These are phyloP conservation scores for Apodemus sylvaticus DNA, from an alignment of 2,113 vertebrate species.

Conservation along the genomic window DNA sequence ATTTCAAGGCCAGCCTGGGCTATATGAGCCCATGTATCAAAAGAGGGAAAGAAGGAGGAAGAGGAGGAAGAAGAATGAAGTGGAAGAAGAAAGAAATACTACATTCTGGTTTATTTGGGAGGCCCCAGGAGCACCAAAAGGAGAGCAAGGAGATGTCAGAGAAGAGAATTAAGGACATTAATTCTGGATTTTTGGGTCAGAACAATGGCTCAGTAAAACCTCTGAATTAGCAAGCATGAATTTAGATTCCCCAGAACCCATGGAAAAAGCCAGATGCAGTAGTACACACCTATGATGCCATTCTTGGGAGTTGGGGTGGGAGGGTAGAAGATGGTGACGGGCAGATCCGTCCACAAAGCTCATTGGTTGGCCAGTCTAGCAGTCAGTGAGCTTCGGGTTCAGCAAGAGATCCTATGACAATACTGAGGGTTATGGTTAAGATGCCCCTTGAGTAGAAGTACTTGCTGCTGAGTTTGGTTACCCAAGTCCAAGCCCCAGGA, in stretches of 20 bases:
- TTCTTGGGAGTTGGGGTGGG: not conserved
- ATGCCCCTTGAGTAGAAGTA: not conserved
- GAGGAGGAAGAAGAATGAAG: not conserved
- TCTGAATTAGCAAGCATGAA: not conserved
- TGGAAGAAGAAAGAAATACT: too few species aligned
- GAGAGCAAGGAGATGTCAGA: not conserved
- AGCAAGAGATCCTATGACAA: not conserved
- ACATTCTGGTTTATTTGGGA: not conserved
- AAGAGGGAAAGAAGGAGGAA: not conserved
- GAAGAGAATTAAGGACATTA: not conserved
- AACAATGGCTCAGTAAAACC: not conserved
- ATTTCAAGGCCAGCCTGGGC: not conserved
- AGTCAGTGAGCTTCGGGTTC: not conserved
- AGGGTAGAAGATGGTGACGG: too few species aligned
- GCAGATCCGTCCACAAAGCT: not conserved
- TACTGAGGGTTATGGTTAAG: not conserved
- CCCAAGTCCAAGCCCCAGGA: not conserved
- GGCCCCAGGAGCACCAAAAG: not conserved
- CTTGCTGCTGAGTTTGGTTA: not conserved
- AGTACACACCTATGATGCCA: not conserved
- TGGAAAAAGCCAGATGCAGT: not conserved
- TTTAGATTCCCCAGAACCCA: not conserved
- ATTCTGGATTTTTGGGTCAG: not conserved
- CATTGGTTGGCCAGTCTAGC: not conserved
- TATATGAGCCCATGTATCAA: not conserved